These are phyloP conservation scores for Channa argus DNA, from an alignment of 2,113 vertebrate genomes.

Conservation along the genomic window DNA sequence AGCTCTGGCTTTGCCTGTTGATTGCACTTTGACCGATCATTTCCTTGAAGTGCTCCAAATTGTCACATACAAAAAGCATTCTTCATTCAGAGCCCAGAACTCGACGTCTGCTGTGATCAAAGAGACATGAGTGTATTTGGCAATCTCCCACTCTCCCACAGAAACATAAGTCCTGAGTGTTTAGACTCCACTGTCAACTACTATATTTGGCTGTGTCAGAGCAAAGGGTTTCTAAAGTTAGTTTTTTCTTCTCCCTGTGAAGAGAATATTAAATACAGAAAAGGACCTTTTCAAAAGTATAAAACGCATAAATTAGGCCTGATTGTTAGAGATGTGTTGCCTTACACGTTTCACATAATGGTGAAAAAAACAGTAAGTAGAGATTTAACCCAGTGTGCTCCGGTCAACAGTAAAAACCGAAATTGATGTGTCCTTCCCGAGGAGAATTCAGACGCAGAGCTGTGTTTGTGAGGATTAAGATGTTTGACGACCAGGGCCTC, in stretches of 20 bases:
- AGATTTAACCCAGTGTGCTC: constrained; percentile 4
- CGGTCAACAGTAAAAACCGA: constrained; percentile 30
- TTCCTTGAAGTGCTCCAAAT: constrained; percentile 77
- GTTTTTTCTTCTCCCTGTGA: not conserved
- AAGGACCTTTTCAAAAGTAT: not conserved
- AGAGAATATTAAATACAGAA: not conserved
- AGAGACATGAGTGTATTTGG: constrained; percentile 60
- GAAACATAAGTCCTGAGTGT: constrained; percentile 61
- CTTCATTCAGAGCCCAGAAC: constrained; percentile 57
- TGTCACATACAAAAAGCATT: constrained; percentile 79
- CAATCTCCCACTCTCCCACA: constrained; percentile 48
- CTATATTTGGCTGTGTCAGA: constrained; percentile 36
- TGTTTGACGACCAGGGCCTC: constrained; percentile 75
- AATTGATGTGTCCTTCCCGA: constrained; percentile 47
- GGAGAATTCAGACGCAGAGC: constrained; percentile 60
- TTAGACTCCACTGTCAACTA: constrained; percentile 52
- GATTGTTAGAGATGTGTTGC: not conserved
- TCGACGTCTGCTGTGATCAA: constrained; percentile 51
- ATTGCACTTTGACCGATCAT: constrained; percentile 82
- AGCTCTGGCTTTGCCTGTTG: constrained; percentile 69
- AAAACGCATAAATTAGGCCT: not conserved
- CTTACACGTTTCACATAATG: not conserved
- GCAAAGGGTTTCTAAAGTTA: constrained; percentile 2
- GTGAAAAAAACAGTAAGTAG: constrained; percentile 6
- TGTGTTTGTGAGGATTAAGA: constrained; percentile 76